Conservation (phyloP, 2,797 vertebrate genomes). For the Ataeniobius toweri region DNA sequence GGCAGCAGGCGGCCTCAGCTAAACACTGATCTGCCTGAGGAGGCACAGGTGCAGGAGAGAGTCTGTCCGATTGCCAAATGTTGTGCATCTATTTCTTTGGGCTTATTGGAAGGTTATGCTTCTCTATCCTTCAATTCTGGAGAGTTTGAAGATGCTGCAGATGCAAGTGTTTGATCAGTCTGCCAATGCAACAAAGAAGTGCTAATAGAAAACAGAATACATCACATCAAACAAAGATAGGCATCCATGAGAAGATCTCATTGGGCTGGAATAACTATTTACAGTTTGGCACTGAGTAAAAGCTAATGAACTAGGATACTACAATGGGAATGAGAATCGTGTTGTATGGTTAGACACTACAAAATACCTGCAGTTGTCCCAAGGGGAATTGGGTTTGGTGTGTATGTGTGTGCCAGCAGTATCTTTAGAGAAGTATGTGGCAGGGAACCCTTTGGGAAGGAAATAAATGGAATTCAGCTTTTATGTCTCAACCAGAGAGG, state of each 20-base stretch:
- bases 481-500: constrained; percentile 75
- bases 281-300: constrained; percentile 17
- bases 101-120: constrained; percentile 56
- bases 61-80: constrained; percentile 73
- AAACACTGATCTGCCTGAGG: constrained; percentile 78
- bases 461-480: constrained; percentile 64
- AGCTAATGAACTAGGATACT: constrained; percentile 18
- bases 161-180: constrained; percentile 71
- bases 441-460: constrained; percentile 62
- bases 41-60: constrained; percentile 76
- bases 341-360: constrained; percentile 48
- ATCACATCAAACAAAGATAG: constrained; percentile 30
- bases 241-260: constrained; percentile 22
- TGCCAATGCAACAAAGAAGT: constrained; percentile 47
- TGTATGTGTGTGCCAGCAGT: constrained; percentile 62
- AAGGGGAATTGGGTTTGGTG: constrained; percentile 59
- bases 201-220: constrained; percentile 35
- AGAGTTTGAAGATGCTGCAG: constrained; percentile 60
- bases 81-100: constrained; percentile 65
- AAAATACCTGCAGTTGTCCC: constrained; percentile 61
- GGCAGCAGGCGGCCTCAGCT: constrained; percentile 67
- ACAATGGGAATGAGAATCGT: constrained; percentile 36
- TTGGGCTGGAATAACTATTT: constrained; percentile 26
- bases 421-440: constrained; percentile 63
- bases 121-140: constrained; percentile 50